phyloP scores from a whole-genome alignment of 2,888 invertebrate genomes.

The Rhabditoides inermis region DNA sequence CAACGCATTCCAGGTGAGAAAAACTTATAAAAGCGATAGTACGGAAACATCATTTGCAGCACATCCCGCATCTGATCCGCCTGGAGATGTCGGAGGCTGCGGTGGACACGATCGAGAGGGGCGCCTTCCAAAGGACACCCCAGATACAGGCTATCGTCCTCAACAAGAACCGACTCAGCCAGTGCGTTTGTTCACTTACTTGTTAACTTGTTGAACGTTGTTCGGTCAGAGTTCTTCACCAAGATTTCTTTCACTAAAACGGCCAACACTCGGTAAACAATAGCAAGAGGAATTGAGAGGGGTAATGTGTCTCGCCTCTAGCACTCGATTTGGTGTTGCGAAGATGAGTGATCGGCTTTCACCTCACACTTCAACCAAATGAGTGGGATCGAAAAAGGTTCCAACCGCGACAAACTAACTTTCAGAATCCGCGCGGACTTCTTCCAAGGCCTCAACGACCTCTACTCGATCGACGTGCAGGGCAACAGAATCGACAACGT shows the following conservation, averaged over 20 bases:
- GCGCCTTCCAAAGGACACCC: conserved; percentile 49
- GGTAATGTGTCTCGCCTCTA: too few species aligned
- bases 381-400: too few species aligned
- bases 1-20: conserved; percentile 45
- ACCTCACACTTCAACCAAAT: too few species aligned
- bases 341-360: too few species aligned
- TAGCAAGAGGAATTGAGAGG: too few species aligned
- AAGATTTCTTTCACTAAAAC: too few species aligned
- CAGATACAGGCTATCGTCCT: conserved; percentile 51
- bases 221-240: neutral
- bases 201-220: neutral
- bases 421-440: conserved; percentile 48
- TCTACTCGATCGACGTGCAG: conserved; percentile 51
- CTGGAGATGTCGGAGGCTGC: conserved; percentile 52
- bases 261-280: too few species aligned
- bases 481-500: conserved; percentile 48
- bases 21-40: neutral
- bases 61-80: conserved; percentile 49
- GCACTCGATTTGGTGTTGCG: too few species aligned
- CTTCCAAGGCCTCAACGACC: conserved; percentile 47
- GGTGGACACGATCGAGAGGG: conserved; percentile 49
- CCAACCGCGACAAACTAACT: too few species aligned
- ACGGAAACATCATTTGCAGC: conserved; percentile 20
- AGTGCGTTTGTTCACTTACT: conserved; percentile 28
- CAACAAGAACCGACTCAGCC: conserved; percentile 50